Evolutionary conservation across 2,888 invertebrate species (phyloP).

Genomic region (Dicyrtoma fusca): DNA sequence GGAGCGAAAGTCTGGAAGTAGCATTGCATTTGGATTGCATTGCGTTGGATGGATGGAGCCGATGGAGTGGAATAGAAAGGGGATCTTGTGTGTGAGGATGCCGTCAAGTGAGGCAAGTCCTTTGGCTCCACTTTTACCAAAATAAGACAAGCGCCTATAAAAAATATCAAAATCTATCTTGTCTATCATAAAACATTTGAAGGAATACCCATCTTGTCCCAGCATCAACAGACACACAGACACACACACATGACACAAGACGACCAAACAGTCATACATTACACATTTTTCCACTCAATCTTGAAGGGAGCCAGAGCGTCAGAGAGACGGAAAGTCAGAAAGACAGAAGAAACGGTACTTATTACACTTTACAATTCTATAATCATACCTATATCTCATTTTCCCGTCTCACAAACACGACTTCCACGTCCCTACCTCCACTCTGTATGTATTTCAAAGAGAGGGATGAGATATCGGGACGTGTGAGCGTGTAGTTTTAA

Average conservation of each 20-base stretch:
- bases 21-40: neutral
- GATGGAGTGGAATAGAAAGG: neutral
- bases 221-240: neutral
- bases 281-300: too few relatives aligned
- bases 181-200: conserved; percentile 30
- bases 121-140: conserved; percentile 38
- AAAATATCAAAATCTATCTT: conserved; percentile 21
- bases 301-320: too few relatives aligned
- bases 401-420: too few relatives aligned
- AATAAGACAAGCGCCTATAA: conserved; percentile 36
- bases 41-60: neutral
- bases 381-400: too few relatives aligned
- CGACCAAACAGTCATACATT: too few relatives aligned
- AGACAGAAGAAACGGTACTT: too few relatives aligned
- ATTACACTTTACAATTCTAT: too few relatives aligned
- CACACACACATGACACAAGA: neutral
- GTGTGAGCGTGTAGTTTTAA: too few relatives aligned
- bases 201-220: conserved; percentile 9
- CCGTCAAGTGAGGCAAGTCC: conserved; percentile 38
- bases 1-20: conserved; percentile 4
- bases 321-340: too few relatives aligned
- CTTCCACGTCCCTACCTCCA: too few relatives aligned
- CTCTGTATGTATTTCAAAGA: too few relatives aligned
- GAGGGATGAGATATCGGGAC: too few relatives aligned
- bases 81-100: conserved; percentile 6